phyloP scores from a whole-genome alignment of 2,888 invertebrate genomes.

The Zootermopsis nevadensis region DNA sequence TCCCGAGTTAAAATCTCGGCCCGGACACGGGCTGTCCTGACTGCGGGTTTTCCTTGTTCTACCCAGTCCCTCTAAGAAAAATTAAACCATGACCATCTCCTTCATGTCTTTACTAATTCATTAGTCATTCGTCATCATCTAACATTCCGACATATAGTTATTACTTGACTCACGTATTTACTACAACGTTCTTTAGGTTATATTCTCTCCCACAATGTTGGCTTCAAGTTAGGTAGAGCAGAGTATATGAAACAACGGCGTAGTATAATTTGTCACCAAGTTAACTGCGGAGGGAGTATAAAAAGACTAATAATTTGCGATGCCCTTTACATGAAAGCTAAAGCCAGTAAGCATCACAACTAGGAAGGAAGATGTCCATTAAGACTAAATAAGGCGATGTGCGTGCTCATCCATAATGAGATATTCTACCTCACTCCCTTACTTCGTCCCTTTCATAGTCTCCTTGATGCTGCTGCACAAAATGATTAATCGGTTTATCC shows the following conservation, averaged over 20 bases:
- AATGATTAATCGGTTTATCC: slow-evolving; percentile 51
- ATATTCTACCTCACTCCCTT: slow-evolving; percentile 48
- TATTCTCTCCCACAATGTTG: neutral
- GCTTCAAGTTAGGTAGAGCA: neutral
- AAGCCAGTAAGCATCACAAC: slow-evolving; percentile 49
- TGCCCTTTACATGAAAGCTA: slow-evolving; percentile 46
- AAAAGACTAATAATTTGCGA: slow-evolving; percentile 46
- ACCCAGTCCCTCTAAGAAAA: too few relatives aligned
- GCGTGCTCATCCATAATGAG: slow-evolving; percentile 53
- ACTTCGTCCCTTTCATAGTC: slow-evolving; percentile 50
- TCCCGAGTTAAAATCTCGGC: too few relatives aligned
- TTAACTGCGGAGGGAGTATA: slow-evolving; percentile 30
- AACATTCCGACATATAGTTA: too few relatives aligned
- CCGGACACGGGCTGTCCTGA: too few relatives aligned
- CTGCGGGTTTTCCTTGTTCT: too few relatives aligned
- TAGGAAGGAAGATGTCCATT: slow-evolving; percentile 51
- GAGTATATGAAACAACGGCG: neutral
- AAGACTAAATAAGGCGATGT: slow-evolving; percentile 50
- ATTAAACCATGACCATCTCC: too few relatives aligned
- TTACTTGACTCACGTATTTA: too few relatives aligned
- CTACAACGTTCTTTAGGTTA: too few relatives aligned
- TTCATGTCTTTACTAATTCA: too few relatives aligned
- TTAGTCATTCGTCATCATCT: too few relatives aligned
- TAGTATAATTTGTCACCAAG: slow-evolving; percentile 23
- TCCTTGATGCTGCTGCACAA: slow-evolving; percentile 43